Evolutionary conservation across 2,797 vertebrate genomes (phyloP), one percentile per base, ranked within the genome.

Genomic region (Eremophila alpestris): DNA sequence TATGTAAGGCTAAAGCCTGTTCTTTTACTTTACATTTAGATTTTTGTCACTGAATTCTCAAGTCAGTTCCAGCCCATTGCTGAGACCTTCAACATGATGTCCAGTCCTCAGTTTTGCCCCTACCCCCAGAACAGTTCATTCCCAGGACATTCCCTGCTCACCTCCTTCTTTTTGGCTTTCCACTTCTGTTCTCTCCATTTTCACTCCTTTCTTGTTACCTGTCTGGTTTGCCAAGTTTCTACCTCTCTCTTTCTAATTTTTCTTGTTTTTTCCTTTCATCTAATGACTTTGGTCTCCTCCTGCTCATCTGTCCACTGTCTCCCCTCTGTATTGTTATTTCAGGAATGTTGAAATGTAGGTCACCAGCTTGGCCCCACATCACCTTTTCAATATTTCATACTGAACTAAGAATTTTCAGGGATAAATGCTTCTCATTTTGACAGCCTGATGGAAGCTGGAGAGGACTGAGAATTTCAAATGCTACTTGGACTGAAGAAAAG

Each of bases 341-440:
- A 52, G 46, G 77, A 75, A 51, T 48, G 24, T n/a, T 81, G 67
- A 59, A 69, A 83, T 62, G 43, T 67, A 68, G 76, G 30, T 89
- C 51, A 15, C 51, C 52, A 34, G 13, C 78, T 79, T 82, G 83
- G 92, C 77, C 86, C 43, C 48, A n/a, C 32, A 23, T 84, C 70
- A 73, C 77, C 80, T 88, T 88, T 86, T 75, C 88, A 73, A 34
- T 75, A 89, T 95, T 94, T 90, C 62, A 64, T 48, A 56, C 43
- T 16, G 48, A 92, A 56, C 46, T 89, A 69, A 78, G 80, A 45
- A 38, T 87, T 91, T 79, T 62, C 65, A 45, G 5, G 88, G 77
- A 24, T 38, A 94, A 88, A 65, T 38, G 29, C 38, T 87, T 67
- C 80, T 86, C 23, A 4, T 90, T 95, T 79, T 94, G 70, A 80